phyloP scores from a whole-genome alignment of 2,797 vertebrate species.

The Mionectes olivaceus region DNA sequence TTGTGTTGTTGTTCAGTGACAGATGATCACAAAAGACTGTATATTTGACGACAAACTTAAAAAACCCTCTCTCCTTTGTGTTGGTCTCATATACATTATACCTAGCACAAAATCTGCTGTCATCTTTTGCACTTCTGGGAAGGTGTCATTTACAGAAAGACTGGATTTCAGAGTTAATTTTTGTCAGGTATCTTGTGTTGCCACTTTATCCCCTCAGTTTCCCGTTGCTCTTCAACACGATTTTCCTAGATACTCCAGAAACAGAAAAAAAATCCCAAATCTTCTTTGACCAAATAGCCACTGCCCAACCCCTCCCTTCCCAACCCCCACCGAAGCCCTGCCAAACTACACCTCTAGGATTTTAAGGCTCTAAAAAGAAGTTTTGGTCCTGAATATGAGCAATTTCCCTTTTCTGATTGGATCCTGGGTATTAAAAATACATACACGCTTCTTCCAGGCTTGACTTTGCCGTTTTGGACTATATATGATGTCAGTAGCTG shows the following conservation, averaged over 20 bases:
- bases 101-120: not conserved
- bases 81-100: not conserved
- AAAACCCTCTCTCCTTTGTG: not conserved
- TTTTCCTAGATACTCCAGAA: not conserved
- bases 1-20: slow-evolving; percentile 10
- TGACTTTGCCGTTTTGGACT: not conserved
- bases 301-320: accelerated
- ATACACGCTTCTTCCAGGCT: accelerated
- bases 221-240: not conserved
- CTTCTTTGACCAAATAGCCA: not conserved
- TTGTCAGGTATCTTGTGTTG: not conserved
- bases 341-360: not conserved
- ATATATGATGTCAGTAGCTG: not conserved
- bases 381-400: not conserved
- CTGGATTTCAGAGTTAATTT: not conserved
- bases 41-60: not conserved
- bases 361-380: not conserved
- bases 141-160: not conserved
- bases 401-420: not conserved
- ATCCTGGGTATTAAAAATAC: not conserved
- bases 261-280: accelerated
- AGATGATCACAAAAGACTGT: not conserved
- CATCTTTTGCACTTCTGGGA: not conserved
- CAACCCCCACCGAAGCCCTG: too few species aligned
- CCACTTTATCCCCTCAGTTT: not conserved